These are phyloP conservation scores for Ichneumoninae sp. DNA, from an alignment of 2,888 invertebrate genomes.

Conservation along the genomic window DNA sequence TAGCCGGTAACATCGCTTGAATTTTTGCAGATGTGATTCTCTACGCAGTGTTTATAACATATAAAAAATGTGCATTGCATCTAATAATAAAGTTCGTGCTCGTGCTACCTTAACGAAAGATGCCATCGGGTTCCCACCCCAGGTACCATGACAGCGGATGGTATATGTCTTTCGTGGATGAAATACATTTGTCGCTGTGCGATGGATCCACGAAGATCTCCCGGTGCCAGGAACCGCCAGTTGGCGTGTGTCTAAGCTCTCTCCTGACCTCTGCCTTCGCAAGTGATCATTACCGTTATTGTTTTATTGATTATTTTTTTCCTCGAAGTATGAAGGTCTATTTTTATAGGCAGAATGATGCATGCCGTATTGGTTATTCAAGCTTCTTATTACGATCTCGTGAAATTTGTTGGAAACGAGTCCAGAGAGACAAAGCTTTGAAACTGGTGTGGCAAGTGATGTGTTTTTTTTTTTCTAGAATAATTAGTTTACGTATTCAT, in stretches of 20 bases:
- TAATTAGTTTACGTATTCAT: too few relatives aligned
- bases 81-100: conserved; percentile 22
- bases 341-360: conserved; percentile 17
- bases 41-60: too few relatives aligned
- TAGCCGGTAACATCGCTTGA: too few relatives aligned
- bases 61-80: too few relatives aligned
- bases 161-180: conserved; percentile 59
- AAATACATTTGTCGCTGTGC: conserved; percentile 58
- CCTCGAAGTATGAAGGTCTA: conserved; percentile 12
- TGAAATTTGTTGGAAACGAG: neutral
- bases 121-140: conserved; percentile 26
- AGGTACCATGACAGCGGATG: conserved; percentile 62
- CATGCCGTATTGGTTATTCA: neutral
- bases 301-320: conserved; percentile 60
- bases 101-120: conserved; percentile 1
- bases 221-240: conserved; percentile 77
- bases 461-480: neutral
- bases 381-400: neutral
- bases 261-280: conserved; percentile 70
- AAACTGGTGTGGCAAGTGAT: neutral
- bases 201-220: conserved; percentile 65
- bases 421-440: neutral
- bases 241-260: conserved; percentile 70
- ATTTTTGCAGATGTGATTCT: too few relatives aligned
- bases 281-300: conserved; percentile 72